phyloP scores from a whole-genome alignment of 23 tunicate species.

The Styela clava region DNA sequence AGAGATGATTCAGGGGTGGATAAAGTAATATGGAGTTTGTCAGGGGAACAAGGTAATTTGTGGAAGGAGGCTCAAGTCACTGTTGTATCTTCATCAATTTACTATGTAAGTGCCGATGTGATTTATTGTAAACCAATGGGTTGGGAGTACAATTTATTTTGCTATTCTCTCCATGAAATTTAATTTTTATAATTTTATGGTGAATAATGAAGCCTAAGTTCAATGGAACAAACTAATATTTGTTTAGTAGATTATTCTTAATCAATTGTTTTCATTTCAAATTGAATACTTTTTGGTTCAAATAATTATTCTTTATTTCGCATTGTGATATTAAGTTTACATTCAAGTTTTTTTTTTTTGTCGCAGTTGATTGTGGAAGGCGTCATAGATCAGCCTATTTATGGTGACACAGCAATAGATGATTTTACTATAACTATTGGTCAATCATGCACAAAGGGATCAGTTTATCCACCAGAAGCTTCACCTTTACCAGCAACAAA shows the following conservation, averaged over 20 bases:
- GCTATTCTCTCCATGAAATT: no score
- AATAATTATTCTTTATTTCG: no score
- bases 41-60: constrained; percentile 41
- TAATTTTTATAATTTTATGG: no score
- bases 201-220: no score
- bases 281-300: no score
- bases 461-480: constrained; percentile 40
- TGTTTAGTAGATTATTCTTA: no score
- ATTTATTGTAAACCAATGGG: not conserved
- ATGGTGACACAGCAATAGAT: constrained; percentile 54
- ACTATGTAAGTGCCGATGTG: constrained; percentile 43
- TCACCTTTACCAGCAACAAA: constrained; percentile 26
- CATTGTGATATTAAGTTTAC: no score
- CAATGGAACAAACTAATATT: no score
- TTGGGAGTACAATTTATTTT: no score
- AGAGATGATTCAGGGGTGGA: not conserved
- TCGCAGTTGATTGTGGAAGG: constrained; percentile 42
- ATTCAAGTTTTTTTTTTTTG: not conserved
- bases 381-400: constrained; percentile 1
- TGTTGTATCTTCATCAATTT: constrained; percentile 17
- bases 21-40: constrained; percentile 29
- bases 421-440: constrained; percentile 34
- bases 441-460: constrained; percentile 28
- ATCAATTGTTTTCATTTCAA: no score
- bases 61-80: constrained; percentile 67